These are phyloP conservation scores for Dendroctonus valens DNA, from an alignment of 1,140 invertebrate species.

Conservation along the genomic window DNA sequence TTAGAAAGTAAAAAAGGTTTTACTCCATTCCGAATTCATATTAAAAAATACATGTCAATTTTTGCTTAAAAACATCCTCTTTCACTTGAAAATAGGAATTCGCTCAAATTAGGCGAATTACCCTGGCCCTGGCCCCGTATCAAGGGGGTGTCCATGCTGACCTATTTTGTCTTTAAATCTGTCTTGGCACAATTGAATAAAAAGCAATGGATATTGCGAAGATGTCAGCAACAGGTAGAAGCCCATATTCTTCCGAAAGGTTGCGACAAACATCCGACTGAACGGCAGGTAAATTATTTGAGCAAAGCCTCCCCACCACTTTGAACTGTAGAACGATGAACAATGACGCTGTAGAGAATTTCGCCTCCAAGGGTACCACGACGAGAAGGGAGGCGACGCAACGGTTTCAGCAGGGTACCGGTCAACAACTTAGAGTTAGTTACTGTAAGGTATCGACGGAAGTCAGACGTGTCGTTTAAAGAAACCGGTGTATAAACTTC, in stretches of 20 bases:
- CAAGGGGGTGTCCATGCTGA: too few relatives aligned
- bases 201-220: too few relatives aligned
- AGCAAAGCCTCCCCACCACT: conserved; percentile 18
- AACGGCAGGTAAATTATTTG: conserved; percentile 25
- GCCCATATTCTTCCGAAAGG: conserved; percentile 2
- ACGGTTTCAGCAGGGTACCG: conserved; percentile 48
- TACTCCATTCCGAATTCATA: too few relatives aligned
- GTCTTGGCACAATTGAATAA: too few relatives aligned
- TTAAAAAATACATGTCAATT: too few relatives aligned
- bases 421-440: conserved; percentile 47
- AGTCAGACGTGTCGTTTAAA: conserved; percentile 25
- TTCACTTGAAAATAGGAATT: too few relatives aligned
- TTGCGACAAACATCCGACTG: background rate
- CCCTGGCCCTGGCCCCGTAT: too few relatives aligned
- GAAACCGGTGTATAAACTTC: conserved; percentile 10
- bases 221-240: conserved; percentile 16
- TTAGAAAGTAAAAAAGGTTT: too few relatives aligned
- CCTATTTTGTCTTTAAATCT: too few relatives aligned
- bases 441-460: conserved; percentile 39
- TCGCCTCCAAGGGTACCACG: conserved; percentile 8
- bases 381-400: conserved; percentile 41
- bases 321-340: conserved; percentile 38
- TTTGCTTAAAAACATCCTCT: too few relatives aligned
- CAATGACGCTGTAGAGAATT: background rate
- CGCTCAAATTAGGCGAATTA: too few relatives aligned